A percentile compares a stretch with the other conserved stretches of the same genome.
Evolutionary conservation across 1,140 invertebrate species (phyloP).

Genomic region (Cataglyphis hispanica): DNA sequence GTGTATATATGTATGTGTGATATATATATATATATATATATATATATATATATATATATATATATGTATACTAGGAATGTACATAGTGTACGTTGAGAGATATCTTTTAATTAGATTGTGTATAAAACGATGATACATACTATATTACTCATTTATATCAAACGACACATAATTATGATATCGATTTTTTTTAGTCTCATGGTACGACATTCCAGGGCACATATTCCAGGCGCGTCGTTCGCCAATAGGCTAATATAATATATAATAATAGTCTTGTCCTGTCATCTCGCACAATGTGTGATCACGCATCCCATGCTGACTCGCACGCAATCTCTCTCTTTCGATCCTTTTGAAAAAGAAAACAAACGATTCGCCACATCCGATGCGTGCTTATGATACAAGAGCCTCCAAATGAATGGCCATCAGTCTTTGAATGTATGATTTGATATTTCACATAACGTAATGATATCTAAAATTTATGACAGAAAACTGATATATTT

Average conservation of each 20-base stretch:
- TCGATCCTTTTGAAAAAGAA: constrained; percentile 33
- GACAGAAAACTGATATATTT: constrained; percentile 7
- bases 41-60: too few species aligned
- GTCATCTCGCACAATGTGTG: constrained; percentile 78
- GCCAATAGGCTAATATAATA: constrained; percentile 77
- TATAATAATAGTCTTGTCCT: constrained; percentile 82
- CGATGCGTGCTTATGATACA: constrained; percentile 79
- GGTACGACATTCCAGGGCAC: constrained; percentile 77
- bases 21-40: too few species aligned
- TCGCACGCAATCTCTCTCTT: constrained; percentile 47
- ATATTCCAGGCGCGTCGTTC: constrained; percentile 73
- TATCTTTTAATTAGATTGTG: constrained; percentile 84
- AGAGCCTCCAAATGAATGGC: constrained; percentile 81
- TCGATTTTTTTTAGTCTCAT: constrained; percentile 85
- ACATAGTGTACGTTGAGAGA: constrained; percentile 85
- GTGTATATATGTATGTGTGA: neutral
- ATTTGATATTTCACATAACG: constrained; percentile 51
- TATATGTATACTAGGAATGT: constrained; percentile 84
- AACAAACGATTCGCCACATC: constrained; percentile 12
- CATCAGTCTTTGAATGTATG: constrained; percentile 72
- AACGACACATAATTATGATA: constrained; percentile 86
- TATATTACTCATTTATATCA: constrained; percentile 85
- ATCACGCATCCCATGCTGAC: constrained; percentile 60
- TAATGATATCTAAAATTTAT: neutral
- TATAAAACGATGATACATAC: constrained; percentile 87